Base-by-base conservation (phyloP, 2,888 invertebrate species). In the Lycocerus yunnanus region DNA sequence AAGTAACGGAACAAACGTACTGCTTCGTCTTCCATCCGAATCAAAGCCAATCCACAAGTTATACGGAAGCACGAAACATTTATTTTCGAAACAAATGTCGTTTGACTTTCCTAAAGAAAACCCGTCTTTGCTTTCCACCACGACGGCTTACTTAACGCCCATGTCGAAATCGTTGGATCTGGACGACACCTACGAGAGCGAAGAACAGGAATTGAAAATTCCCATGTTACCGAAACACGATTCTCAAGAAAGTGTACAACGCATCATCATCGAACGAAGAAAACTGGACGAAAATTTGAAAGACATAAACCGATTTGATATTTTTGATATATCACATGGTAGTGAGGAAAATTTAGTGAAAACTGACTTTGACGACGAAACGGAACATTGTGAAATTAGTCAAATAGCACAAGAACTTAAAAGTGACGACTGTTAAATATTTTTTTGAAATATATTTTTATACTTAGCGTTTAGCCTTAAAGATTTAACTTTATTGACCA, bases 231-330 rank as follows among this genome's bases (percentile, higher is more conserved):
- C 82, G 3, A 84, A 84, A 75, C 83, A 86, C 80, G 86, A 87
- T 77, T 86, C 86, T 24, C 85, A 86, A 77, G 87, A 91, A 78
- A 90, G 89, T 78, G 90, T 91, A 78, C 89, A 91, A 82, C 89
- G 90, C 84, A 90, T 91, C 71, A 91, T 91, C 80, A 90, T 90
- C 10, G 91, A 91, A 84, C 87, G 91, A 78, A 86, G 91, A 78
- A 90, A 90, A 83, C 87, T 90, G 67, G 91, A 91, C 75, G 87
- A 89, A 58, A 86, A 84, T 72, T 78, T 85, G 3, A 85, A 85
- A 78, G 85, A 85, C 79, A 84, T 85, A 72, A 82, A 85, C 71
- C 81, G 83, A 69, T 85, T 80, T 73, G 86, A 86, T 78, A 87
- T 87, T 72, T 87, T 85, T 79, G 86, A 87, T 78, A 80, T 85